These are phyloP conservation scores for Macrosiphum euphorbiae DNA, from an alignment of 2,888 invertebrate species.

Conservation along the genomic window DNA sequence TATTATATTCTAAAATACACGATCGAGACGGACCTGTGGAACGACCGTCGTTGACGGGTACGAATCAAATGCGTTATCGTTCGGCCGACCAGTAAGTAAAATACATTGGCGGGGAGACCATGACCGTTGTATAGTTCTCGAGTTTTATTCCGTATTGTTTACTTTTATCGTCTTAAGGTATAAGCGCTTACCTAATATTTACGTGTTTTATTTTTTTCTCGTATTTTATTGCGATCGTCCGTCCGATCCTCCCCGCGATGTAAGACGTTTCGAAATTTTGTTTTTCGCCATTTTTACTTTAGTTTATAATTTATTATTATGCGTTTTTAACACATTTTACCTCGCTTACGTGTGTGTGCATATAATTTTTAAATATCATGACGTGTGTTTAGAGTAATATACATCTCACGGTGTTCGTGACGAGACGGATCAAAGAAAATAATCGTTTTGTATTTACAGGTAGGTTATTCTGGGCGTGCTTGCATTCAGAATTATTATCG, in stretches of 20 bases:
- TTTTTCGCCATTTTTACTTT: background rate
- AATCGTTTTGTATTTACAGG: slow-evolving; percentile 31
- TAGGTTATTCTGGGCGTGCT: background rate
- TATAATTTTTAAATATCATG: background rate
- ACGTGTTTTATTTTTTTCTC: too few relatives aligned
- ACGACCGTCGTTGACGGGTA: slow-evolving; percentile 18
- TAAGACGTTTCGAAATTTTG: background rate
- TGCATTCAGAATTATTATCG: background rate
- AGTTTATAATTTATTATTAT: background rate
- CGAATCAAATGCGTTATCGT: slow-evolving; percentile 38
- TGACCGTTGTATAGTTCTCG: background rate
- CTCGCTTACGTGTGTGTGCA: background rate
- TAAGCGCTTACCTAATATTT: background rate
- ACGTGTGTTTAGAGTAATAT: background rate
- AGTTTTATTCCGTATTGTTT: background rate
- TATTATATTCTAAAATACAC: slow-evolving; percentile 15
- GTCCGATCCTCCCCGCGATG: background rate
- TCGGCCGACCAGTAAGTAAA: slow-evolving; percentile 46
- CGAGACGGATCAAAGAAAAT: background rate
- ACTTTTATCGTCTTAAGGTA: background rate
- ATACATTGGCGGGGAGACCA: background rate
- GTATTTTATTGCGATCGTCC: background rate
- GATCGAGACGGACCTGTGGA: slow-evolving; percentile 8
- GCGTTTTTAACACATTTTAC: background rate
- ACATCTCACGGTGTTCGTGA: background rate